Conservation (phyloP, 2,797 vertebrate genomes). For the Gymnothorax javanicus region DNA sequence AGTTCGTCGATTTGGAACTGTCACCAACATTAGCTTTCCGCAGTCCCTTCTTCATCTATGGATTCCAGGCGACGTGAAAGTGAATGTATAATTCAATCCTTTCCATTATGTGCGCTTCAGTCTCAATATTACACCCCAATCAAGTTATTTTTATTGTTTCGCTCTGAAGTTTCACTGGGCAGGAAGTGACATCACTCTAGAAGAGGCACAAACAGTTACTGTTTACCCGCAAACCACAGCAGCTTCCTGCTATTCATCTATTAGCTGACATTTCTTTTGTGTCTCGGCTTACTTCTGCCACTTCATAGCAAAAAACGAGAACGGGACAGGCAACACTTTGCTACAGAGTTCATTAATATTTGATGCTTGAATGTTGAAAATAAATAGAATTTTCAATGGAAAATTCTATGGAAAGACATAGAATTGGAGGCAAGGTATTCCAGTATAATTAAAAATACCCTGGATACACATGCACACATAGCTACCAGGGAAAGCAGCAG, state of each 20-base stretch:
- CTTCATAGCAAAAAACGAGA: neutral
- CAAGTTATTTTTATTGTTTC: neutral
- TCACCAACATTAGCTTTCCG: neutral
- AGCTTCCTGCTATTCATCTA: conserved; percentile 59
- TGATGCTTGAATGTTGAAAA: neutral
- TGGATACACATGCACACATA: neutral
- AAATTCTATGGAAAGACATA: neutral
- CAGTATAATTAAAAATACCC: neutral
- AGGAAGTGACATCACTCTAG: conserved; percentile 56
- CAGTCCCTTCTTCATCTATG: neutral
- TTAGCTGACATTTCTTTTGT: conserved; percentile 20
- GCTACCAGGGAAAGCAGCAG: neutral
- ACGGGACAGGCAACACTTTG: neutral
- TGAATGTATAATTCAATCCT: neutral
- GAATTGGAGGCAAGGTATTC: neutral
- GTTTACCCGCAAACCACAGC: conserved; percentile 55
- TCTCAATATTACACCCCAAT: no score
- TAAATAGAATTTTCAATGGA: neutral
- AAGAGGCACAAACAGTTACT: conserved; percentile 49
- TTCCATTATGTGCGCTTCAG: no score
- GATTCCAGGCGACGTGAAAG: neutral
- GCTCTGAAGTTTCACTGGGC: conserved; percentile 32
- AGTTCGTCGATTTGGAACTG: no score
- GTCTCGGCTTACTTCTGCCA: conserved; percentile 11
- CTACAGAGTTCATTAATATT: neutral